These are phyloP conservation scores for Glomeris marginata DNA, from an alignment of 2,888 invertebrate species.

Conservation along the genomic window DNA sequence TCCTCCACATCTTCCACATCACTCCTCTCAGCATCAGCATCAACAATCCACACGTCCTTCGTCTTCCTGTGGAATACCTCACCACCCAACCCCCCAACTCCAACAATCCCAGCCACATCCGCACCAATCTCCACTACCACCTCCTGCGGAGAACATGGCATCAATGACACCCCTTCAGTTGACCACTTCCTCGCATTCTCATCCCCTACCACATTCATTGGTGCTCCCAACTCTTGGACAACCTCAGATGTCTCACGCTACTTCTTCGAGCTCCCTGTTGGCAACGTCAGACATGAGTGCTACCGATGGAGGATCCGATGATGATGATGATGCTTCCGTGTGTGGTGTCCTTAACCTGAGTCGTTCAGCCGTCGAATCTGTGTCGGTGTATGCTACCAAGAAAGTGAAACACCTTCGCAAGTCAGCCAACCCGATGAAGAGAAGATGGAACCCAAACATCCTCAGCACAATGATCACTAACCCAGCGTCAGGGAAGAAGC, in stretches of 20 bases:
- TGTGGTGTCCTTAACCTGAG: constrained; percentile 49
- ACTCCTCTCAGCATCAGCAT: constrained; percentile 13
- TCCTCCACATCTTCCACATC: constrained; percentile 32
- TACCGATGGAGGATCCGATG: constrained; percentile 32
- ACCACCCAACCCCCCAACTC: background rate
- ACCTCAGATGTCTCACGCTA: constrained; percentile 15
- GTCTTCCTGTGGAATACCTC: constrained; percentile 5
- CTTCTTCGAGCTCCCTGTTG: constrained; percentile 13
- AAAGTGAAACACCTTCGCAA: constrained; percentile 31
- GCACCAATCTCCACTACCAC: background rate
- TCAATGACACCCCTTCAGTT: background rate
- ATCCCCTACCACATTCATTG: constrained; percentile 14
- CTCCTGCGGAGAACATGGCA: constrained; percentile 11
- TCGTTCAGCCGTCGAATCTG: constrained; percentile 25
- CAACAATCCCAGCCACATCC: background rate
- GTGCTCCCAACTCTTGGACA: background rate
- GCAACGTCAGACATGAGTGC: constrained; percentile 27
- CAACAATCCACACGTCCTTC: constrained; percentile 12
- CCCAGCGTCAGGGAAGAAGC: constrained; percentile 56
- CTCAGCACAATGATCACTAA: constrained; percentile 75
- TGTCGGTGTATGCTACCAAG: constrained; percentile 20
- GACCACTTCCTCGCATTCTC: constrained; percentile 13
- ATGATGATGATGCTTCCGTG: constrained; percentile 36
- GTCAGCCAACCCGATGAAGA: constrained; percentile 31
- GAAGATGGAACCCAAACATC: constrained; percentile 32